These are phyloP conservation scores for Peromyscus nudipes DNA, from an alignment of 2,797 vertebrate genomes.

Conservation along the genomic window DNA sequence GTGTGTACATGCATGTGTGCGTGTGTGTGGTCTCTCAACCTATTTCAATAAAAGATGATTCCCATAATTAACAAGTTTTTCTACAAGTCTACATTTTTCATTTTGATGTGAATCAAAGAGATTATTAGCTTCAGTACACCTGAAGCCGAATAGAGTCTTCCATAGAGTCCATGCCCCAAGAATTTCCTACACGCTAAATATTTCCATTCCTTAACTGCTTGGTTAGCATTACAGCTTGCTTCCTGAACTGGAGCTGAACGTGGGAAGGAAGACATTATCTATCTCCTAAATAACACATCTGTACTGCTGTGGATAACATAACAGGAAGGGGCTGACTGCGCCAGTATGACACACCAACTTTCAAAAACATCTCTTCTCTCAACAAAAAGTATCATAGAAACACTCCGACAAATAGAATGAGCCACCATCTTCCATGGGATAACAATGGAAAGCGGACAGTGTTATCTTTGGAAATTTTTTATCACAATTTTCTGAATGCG, in stretches of 20 bases:
- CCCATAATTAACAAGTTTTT: constrained; percentile 41
- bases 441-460: not conserved
- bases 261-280: not conserved
- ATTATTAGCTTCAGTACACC: not conserved
- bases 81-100: not conserved
- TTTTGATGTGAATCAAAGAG: constrained; percentile 42
- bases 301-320: not conserved
- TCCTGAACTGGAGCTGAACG: not conserved
- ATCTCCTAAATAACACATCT: constrained; percentile 1
- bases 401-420: not conserved
- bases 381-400: not conserved
- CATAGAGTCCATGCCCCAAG: not conserved
- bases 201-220: not conserved
- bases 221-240: not conserved
- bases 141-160: not conserved
- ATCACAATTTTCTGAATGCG: constrained; percentile 30
- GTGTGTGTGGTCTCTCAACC: not conserved
- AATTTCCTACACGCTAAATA: not conserved
- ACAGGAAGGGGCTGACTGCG: not conserved
- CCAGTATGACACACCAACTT: not conserved
- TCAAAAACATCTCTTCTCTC: not conserved
- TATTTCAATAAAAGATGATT: constrained; percentile 23
- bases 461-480: constrained; percentile 12
- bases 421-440: not conserved
- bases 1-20: not conserved